Base-by-base conservation (phyloP, 1,140 invertebrate genomes). In the Drosophila trapezifrons region DNA sequence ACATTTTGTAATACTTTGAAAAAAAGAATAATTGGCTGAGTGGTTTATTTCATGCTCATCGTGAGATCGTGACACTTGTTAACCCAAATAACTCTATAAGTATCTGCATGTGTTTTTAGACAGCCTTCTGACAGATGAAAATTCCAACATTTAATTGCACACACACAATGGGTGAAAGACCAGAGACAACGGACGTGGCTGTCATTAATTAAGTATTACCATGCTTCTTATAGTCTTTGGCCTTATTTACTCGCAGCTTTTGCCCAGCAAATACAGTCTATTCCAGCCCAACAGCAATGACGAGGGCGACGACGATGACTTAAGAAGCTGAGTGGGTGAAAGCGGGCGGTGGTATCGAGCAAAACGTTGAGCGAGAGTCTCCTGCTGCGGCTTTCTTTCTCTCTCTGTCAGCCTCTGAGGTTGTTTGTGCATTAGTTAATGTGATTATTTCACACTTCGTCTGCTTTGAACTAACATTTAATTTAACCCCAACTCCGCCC, bases 391-490 rank as follows among this genome's bases (percentile, higher is more conserved):
- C 47, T 32, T 18, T 18, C 12, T 38, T 46, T 43, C 17, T 12
- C 20, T 37, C 35, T 54, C 35, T 66, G 25, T 56, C 54, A 18
- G 17, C 49, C 38, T 59, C 59, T 59, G 45, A 35, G 12, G 32
- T 52, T 76, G 72, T 76, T 76, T 76, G 62, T 76, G 62, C 72
- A 74, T 87, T 84, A 71, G 69, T 89, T 89, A 89, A 87, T 87
- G 69, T 83, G 84, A 87, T 89, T 87, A 89, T 87, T 87, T 89
- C 84, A 87, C 84, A 89, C 84, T 87, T 89, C 73, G 80, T 64
- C 73, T 84, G 80, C 76, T 67, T 51, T 74, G 42, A 89, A 77
- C 72, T 64, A 87, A 89, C 76, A 87, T 70, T 83, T 72, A 63
- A 62, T 76, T 69, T 59, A 32, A 42, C 71, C 47, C 46, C 57